Percentiles rank a stretch among this genome's conserved stretches.
These are phyloP conservation scores for Athene cunicularia DNA, from an alignment of 2,113 vertebrate genomes.

Conservation along the genomic window DNA sequence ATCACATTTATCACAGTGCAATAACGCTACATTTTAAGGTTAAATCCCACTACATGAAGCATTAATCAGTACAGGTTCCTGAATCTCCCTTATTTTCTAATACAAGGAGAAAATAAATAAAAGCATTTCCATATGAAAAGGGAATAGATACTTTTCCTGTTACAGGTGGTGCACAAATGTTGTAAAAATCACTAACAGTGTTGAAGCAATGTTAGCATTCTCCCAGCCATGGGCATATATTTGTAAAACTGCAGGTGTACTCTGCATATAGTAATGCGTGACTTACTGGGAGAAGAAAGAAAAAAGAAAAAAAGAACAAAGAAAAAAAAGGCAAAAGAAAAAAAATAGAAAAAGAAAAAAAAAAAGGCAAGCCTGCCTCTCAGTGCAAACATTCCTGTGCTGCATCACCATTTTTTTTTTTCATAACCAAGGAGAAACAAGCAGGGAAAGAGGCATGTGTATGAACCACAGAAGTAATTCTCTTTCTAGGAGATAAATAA, in stretches of 20 bases:
- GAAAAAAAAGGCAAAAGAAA: too few species aligned
- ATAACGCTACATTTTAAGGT: neutral
- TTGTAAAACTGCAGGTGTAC: neutral
- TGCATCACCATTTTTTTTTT: neutral
- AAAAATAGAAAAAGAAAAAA: neutral
- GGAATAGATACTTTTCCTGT: neutral
- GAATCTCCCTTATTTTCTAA: neutral
- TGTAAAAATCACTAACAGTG: neutral
- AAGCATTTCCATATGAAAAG: neutral
- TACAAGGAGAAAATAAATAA: neutral
- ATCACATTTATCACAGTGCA: neutral
- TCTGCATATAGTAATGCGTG: neutral
- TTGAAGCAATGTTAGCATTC: neutral
- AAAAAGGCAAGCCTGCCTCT: neutral
- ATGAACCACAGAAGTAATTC: neutral
- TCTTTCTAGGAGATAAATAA: neutral
- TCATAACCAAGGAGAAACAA: neutral
- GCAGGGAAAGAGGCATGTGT: neutral
- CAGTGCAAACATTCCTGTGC: neutral
- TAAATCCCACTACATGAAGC: neutral
- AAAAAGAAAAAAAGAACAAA: neutral
- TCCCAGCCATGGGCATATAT: fast-evolving
- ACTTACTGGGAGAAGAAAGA: neutral
- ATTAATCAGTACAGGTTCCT: neutral
- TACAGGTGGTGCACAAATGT: neutral